Conservation (phyloP, 1,140 invertebrate species). For the Macrobrachium nipponense region DNA sequence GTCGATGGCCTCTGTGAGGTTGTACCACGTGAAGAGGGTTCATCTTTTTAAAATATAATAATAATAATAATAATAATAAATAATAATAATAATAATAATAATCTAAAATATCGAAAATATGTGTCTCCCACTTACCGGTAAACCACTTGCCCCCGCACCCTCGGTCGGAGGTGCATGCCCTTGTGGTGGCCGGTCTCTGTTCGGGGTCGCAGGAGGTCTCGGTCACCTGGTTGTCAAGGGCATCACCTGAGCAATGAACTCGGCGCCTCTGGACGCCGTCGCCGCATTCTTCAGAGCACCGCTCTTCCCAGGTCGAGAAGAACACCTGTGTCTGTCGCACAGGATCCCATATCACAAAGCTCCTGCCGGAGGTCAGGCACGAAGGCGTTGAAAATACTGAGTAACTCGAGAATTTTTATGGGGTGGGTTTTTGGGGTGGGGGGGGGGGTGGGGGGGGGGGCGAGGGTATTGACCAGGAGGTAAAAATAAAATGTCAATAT, state of each 20-base stretch:
- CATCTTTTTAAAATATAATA: no score
- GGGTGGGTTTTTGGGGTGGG: no score
- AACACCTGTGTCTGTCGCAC: constrained; percentile 68
- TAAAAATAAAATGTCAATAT: neutral
- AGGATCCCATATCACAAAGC: constrained; percentile 72
- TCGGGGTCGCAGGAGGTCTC: constrained; percentile 69
- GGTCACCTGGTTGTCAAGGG: constrained; percentile 66
- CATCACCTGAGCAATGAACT: constrained; percentile 74
- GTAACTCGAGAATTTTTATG: neutral
- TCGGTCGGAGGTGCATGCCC: constrained; percentile 75
- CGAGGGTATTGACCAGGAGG: no score
- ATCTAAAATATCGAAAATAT: neutral
- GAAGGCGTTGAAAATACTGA: no score
- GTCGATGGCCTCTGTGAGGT: no score
- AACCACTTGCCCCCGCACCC: constrained; percentile 79
- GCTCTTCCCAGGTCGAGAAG: constrained; percentile 68
- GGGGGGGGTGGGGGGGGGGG: no score
- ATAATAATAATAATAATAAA: neutral
- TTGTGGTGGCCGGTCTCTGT: constrained; percentile 73
- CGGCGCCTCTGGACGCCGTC: constrained; percentile 76
- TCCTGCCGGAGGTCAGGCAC: neutral
- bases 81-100: neutral
- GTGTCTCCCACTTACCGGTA: constrained; percentile 74
- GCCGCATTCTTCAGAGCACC: constrained; percentile 73
- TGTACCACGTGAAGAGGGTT: no score